Evolutionary conservation across 2,888 invertebrate genomes (phyloP).

Genomic region (Drosophila colorata): DNA sequence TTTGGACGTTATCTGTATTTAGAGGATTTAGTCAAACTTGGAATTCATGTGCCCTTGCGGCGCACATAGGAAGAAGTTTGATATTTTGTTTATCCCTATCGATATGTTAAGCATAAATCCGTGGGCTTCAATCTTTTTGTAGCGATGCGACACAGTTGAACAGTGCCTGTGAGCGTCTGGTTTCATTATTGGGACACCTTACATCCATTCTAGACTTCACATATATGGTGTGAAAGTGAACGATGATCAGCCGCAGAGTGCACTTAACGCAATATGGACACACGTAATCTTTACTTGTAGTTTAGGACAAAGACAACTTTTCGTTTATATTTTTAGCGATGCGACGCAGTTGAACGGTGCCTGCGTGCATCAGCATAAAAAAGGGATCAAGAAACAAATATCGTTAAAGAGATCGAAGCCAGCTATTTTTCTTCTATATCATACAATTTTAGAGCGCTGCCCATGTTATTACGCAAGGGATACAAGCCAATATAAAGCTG

Average conservation of each 20-base stretch:
- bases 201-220: slow-evolving; percentile 6
- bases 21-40: slow-evolving; percentile 28
- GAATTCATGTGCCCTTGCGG: slow-evolving; percentile 15
- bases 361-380: slow-evolving; percentile 52
- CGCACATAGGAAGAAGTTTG: slow-evolving; percentile 56
- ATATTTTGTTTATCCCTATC: slow-evolving; percentile 44
- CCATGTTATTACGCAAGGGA: slow-evolving; percentile 22
- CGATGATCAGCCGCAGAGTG: slow-evolving; percentile 20
- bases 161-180: slow-evolving; percentile 73
- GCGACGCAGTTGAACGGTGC: slow-evolving; percentile 62
- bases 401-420: slow-evolving; percentile 17
- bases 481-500: slow-evolving; percentile 17
- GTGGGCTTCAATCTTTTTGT: slow-evolving; percentile 62
- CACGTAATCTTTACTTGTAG: slow-evolving; percentile 43
- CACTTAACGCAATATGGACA: slow-evolving; percentile 2
- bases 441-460: slow-evolving; percentile 31
- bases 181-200: slow-evolving; percentile 24
- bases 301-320: slow-evolving; percentile 57
- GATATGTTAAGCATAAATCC: slow-evolving; percentile 43
- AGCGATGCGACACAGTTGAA: slow-evolving; percentile 75
- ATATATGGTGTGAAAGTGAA: slow-evolving; percentile 2
- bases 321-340: slow-evolving; percentile 62
- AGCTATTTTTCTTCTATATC: slow-evolving; percentile 14
- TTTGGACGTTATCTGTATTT: slow-evolving; percentile 1
- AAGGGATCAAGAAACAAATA: slow-evolving; percentile 18